Base-by-base conservation (phyloP, 2,888 invertebrate species). In the Polia nebulosa region DNA sequence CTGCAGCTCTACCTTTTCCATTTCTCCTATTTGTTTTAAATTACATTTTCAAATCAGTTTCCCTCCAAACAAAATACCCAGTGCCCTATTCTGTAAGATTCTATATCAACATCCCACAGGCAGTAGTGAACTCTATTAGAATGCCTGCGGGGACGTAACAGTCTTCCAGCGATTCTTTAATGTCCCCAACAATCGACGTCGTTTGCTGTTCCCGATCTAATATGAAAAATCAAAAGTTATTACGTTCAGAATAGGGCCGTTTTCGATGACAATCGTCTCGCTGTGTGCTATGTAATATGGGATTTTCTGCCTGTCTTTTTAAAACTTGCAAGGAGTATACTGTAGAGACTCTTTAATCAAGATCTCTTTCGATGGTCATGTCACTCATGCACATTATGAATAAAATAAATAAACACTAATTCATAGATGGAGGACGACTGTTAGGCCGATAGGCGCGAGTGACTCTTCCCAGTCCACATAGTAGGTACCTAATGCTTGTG, bases 141-240 rank as follows among this genome's bases (percentile, higher is more conserved):
- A 93, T 92, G 91, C 92, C 92, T 92, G 91, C 88, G 91, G 92
- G 89, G 88, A 90, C 90, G 90, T 92, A 85, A 90, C 91, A 91
- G 90, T 91, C 91, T 90, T 88, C 86, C 88, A 90, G 86, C 90
- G 88, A 87, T 90, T 91, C 90, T 92, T 91, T 92, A 92, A 92
- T 91, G 90, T 88, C 87, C 87, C 82, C 82, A 81, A 77, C 83
- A 87, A 85, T 88, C 86, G 87, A 87, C 76, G 86, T 87, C 87
- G 83, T 84, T 85, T 76, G 75, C 85, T 86, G 88, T 89, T 87
- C 81, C 81, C 85, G 84, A 80, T 88, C 85, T 87, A 82, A 89
- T 89, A 88, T 89, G 85, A 89, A 88, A 89, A 90, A 89, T 89
- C 88, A 83, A 77, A 80, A 86, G 83, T 85, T 88, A 88, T 87